Conservation (phyloP, 2,888 invertebrate species). For the Nezara viridula region DNA sequence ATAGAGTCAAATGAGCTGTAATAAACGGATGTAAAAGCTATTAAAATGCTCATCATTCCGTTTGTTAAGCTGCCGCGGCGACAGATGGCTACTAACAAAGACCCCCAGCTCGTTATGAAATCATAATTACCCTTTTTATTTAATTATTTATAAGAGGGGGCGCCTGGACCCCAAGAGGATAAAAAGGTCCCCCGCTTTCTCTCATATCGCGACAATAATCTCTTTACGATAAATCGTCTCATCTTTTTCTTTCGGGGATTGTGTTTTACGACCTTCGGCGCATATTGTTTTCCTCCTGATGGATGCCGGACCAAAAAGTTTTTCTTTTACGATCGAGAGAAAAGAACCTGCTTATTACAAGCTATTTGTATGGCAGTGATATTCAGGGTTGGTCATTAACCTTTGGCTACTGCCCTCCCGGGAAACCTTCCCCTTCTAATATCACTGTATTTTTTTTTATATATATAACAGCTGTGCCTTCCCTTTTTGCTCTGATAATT, state of each 20-base stretch:
- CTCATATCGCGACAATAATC: constrained; percentile 15
- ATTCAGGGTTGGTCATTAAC: constrained; percentile 28
- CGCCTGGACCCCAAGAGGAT: neutral
- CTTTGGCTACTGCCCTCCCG: neutral
- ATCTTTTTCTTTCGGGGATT: neutral
- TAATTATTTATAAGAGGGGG: constrained; percentile 43
- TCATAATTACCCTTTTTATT: constrained; percentile 55
- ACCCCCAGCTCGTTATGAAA: constrained; percentile 50
- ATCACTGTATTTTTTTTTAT: neutral
- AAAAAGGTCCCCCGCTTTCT: neutral
- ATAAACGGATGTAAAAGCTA: constrained; percentile 21
- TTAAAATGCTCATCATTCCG: constrained; percentile 31
- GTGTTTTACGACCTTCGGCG: neutral
- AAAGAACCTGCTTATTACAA: neutral
- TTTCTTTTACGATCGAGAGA: neutral
- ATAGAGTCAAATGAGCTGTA: neutral
- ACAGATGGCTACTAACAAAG: constrained; percentile 39
- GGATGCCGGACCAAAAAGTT: neutral
- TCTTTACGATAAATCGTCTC: constrained; percentile 31
- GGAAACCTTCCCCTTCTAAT: neutral
- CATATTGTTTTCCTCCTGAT: neutral
- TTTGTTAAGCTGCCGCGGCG: neutral
- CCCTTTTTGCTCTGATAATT: neutral
- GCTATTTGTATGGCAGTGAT: constrained; percentile 7
- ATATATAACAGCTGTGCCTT: neutral